These are phyloP conservation scores for Butorides virescens DNA, from an alignment of 2,113 vertebrate genomes.

Conservation along the genomic window DNA sequence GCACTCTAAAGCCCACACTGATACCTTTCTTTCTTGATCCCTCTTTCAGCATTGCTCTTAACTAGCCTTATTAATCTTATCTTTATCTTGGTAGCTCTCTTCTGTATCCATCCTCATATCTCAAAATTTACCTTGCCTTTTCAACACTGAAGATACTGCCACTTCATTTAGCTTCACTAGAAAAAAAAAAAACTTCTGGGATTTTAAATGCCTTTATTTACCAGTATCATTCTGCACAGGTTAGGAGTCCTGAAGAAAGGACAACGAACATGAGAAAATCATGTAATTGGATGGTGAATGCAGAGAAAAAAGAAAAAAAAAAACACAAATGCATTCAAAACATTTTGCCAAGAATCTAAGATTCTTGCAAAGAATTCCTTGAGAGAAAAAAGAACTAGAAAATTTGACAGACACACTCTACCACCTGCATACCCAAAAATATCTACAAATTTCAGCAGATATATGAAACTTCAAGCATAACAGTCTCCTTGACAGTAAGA, in stretches of 20 bases:
- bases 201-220: neutral
- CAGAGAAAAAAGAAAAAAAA: neutral
- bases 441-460: constrained; percentile 35
- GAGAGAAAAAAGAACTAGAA: neutral
- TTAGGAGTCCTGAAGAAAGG: neutral
- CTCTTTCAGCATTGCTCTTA: neutral
- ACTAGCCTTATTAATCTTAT: neutral
- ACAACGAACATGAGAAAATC: neutral
- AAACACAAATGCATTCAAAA: neutral
- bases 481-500: constrained; percentile 60
- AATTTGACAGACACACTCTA: constrained; percentile 3
- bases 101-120: neutral
- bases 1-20: neutral
- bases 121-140: neutral
- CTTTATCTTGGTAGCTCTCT: neutral
- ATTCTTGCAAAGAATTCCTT: constrained; percentile 6
- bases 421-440: constrained; percentile 62
- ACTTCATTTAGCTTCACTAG: neutral
- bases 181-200: too few species aligned
- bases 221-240: neutral
- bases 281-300: neutral
- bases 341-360: neutral
- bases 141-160: neutral
- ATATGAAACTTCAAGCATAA: constrained; percentile 23
- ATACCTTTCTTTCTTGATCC: neutral